Percentiles rank a stretch among this genome's conserved stretches.
Evolutionary conservation across 2,113 vertebrate genomes (phyloP).

Genomic region (Collichthys lucidus): DNA sequence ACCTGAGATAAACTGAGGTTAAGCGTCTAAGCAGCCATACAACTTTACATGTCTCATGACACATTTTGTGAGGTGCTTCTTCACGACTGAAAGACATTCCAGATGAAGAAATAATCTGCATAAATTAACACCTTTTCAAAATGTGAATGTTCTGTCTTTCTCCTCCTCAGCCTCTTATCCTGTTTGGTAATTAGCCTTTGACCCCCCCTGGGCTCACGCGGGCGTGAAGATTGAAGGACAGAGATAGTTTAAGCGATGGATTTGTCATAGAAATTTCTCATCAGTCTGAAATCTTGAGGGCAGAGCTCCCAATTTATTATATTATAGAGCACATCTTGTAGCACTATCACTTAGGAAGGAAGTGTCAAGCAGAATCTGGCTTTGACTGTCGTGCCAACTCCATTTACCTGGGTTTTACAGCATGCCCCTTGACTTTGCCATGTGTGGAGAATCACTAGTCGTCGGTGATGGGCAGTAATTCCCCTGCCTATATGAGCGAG

Average conservation of each 20-base stretch:
- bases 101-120: conserved; percentile 72
- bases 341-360: conserved; percentile 67
- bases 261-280: conserved; percentile 75
- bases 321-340: conserved; percentile 70
- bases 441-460: conserved; percentile 74
- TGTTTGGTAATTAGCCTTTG: conserved; percentile 80
- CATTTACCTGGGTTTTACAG: conserved; percentile 74
- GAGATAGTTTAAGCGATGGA: conserved; percentile 71
- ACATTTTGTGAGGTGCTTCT: conserved; percentile 12
- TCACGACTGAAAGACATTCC: conserved; percentile 52
- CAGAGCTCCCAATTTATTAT: conserved; percentile 74
- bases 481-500: conserved; percentile 74
- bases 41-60: conserved; percentile 18
- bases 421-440: conserved; percentile 78
- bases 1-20: conserved; percentile 5
- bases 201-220: conserved; percentile 68
- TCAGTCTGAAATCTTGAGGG: conserved; percentile 72
- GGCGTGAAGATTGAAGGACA: conserved; percentile 71
- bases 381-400: conserved; percentile 71
- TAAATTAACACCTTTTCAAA: conserved; percentile 78
- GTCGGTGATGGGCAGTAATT: conserved; percentile 74
- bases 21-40: neutral
- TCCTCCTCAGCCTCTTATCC: conserved; percentile 67
- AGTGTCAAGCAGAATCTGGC: conserved; percentile 68
- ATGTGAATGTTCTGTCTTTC: conserved; percentile 61